These are phyloP conservation scores for Oreonectes daqikongensis DNA, from an alignment of 2,797 vertebrate species.

Conservation along the genomic window DNA sequence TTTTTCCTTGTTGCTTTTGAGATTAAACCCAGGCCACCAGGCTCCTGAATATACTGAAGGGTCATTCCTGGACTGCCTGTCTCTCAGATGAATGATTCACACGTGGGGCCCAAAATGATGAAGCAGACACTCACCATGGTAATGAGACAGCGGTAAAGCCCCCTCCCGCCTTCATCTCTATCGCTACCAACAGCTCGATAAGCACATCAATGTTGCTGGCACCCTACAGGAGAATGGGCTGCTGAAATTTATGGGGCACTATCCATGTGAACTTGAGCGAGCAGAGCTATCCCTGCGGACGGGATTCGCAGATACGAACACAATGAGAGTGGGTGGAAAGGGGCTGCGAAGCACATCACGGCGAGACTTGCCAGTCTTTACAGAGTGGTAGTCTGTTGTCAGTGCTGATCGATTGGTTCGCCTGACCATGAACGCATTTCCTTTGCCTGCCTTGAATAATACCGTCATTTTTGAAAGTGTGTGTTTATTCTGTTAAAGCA, in stretches of 20 bases:
- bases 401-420: conserved; percentile 34
- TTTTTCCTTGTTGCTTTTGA: conserved; percentile 55
- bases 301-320: conserved; percentile 29
- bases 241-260: conserved; percentile 30
- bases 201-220: conserved; percentile 36
- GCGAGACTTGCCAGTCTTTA: not conserved
- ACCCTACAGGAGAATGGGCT: conserved; percentile 40
- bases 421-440: not conserved
- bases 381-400: conserved; percentile 23
- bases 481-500: conserved; percentile 28
- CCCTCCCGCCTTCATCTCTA: conserved; percentile 49
- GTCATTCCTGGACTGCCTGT: conserved; percentile 53
- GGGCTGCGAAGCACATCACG: conserved; percentile 21
- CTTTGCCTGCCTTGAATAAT: too few relatives aligned
- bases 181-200: conserved; percentile 47
- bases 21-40: conserved; percentile 42
- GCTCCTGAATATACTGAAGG: conserved; percentile 50
- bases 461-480: not conserved
- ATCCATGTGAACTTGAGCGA: conserved; percentile 30
- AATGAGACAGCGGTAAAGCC: conserved; percentile 69
- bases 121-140: conserved; percentile 45
- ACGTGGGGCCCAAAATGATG: not conserved
- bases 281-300: conserved; percentile 15
- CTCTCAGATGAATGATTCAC: conserved; percentile 49
- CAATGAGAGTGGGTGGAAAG: conserved; percentile 44